Base-by-base conservation (phyloP, 1,140 invertebrate species). In the Stenopsyche tienmushanensis region DNA sequence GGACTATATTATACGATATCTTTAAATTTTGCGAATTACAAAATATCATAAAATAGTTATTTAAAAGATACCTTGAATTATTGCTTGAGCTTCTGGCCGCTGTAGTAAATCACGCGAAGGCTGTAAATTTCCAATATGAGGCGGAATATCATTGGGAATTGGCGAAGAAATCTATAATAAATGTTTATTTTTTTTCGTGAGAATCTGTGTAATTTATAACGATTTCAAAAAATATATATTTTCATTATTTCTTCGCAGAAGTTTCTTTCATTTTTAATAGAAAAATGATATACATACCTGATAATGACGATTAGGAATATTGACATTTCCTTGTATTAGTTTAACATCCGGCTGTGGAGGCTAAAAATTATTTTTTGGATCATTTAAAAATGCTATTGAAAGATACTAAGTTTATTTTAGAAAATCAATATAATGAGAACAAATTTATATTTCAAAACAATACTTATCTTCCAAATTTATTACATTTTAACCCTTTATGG, bases 21-120 rank as follows among this genome's bases (percentile, higher is more conserved):
- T 39, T 45, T 5, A 52, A 52, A 5, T 52, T 3, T 17, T 52
- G 49, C 23, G 23, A 21, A 8, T 5, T 52, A 21, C 21, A 52
- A 8, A 52, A 52, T 7, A 17, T 52, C 21, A 24, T 21, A 5
- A 9, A 8, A 26, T 39, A 57, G 24, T 39, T 53, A 21, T 21
- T 13, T 39, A 41, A 7, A 29, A 45, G 20, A 13, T 74, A 83
- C 88, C 87, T 74, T 86, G 85, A 71, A 90, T 83, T 34, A 90
- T 88, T 39, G 86, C 86, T 74, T 88, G 85, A 3, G 88, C 88
- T 76, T 91, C 89, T 0, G 88, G 87, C 67, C 88, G 75, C 72
- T 86, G 86, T 26, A 90, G 71, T 47, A 90, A 75, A 62, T 90
- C 88, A 29, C 83, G 77, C 9, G 75, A 77, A 1, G 80, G 74